phyloP scores from a whole-genome alignment of 2,113 vertebrate genomes.

The Oryzias melastigma region DNA sequence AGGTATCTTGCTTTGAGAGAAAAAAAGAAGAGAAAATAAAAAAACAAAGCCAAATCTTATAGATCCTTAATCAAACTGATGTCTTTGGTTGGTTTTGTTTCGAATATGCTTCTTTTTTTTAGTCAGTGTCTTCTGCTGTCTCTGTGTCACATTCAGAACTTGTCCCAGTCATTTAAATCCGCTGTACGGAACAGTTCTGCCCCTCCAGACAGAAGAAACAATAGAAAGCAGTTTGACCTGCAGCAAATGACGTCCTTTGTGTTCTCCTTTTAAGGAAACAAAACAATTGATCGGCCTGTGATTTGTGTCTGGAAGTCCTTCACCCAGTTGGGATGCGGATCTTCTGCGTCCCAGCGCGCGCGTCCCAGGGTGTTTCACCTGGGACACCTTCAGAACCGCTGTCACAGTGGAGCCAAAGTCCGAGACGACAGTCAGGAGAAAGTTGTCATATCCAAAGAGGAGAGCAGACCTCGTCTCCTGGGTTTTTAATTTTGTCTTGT shows the following conservation, averaged over 20 bases:
- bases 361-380: constrained; percentile 9
- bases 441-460: constrained; percentile 46
- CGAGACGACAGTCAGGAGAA: constrained; percentile 25
- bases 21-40: constrained; percentile 18
- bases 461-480: constrained; percentile 10
- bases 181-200: constrained; percentile 44
- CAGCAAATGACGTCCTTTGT: constrained; percentile 5
- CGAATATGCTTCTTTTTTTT: constrained; percentile 1
- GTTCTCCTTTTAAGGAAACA: constrained; percentile 1
- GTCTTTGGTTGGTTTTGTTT: constrained; percentile 74
- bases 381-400: constrained; percentile 51
- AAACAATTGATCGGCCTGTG: constrained; percentile 7
- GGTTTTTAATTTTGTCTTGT: not conserved
- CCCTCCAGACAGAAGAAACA: constrained; percentile 30
- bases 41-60: constrained; percentile 49
- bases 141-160: constrained; percentile 54
- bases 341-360: constrained; percentile 56
- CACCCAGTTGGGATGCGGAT: constrained; percentile 53
- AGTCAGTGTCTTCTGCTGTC: constrained; percentile 28
- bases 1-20: constrained; percentile 72
- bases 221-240: not conserved
- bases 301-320: constrained; percentile 27
- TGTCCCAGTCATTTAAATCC: constrained; percentile 61
- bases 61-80: constrained; percentile 45
- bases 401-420: constrained; percentile 6